These are phyloP conservation scores for Rhinoraja longicauda DNA, from an alignment of 2,797 vertebrate genomes.

Conservation along the genomic window DNA sequence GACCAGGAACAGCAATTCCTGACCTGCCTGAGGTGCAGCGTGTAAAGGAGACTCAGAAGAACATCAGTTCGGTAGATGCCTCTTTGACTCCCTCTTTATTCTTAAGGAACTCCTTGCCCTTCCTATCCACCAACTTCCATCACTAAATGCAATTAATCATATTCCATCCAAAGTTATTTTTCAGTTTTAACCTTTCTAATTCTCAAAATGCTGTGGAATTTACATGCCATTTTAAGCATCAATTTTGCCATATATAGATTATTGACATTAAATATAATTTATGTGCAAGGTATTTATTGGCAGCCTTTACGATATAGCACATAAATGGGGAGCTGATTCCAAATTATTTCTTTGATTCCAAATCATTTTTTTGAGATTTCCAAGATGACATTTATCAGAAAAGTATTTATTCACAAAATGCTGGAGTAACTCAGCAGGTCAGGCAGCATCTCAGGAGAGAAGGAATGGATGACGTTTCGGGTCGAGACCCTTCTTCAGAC, in stretches of 20 bases:
- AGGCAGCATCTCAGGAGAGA: too few relatives aligned
- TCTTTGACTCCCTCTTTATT: conserved; percentile 22
- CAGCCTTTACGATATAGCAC: not conserved
- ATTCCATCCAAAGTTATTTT: not conserved
- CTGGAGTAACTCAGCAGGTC: too few relatives aligned
- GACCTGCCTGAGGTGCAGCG: conserved; percentile 24
- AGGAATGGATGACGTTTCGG: too few relatives aligned
- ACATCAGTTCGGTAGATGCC: conserved; percentile 60
- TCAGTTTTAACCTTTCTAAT: not conserved
- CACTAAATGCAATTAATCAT: not conserved
- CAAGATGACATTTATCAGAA: not conserved
- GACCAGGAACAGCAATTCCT: conserved; percentile 21
- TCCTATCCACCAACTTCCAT: conserved; percentile 32
- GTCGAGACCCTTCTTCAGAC: too few relatives aligned
- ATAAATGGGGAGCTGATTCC: not conserved
- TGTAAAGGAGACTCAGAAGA: conserved; percentile 55
- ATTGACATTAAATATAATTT: not conserved
- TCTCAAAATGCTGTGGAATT: not conserved
- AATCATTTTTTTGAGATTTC: not conserved
- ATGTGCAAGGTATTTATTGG: not conserved
- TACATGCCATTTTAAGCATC: not conserved
- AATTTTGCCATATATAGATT: not conserved
- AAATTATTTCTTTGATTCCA: not conserved
- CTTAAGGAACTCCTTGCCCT: not conserved
- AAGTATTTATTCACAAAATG: too few relatives aligned